phyloP scores from a whole-genome alignment of 2,113 vertebrate species.

The human (Homo sapiens) region DNA sequence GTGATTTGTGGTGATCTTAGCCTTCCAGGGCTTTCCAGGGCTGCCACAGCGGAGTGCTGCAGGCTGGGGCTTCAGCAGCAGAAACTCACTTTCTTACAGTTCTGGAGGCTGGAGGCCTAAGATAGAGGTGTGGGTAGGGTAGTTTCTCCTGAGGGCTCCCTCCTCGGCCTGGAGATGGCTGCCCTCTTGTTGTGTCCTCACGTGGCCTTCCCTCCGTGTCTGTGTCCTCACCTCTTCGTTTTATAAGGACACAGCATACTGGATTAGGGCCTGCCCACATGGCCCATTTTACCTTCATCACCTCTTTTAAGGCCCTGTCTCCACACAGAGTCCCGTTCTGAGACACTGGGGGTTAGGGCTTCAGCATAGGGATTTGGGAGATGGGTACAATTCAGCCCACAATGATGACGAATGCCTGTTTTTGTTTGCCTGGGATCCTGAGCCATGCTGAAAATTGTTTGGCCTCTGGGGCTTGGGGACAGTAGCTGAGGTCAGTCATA shows the following conservation, averaged over 20 bases:
- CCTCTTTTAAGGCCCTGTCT: background rate
- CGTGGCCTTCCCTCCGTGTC: background rate
- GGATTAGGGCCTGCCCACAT: background rate
- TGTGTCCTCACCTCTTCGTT: background rate
- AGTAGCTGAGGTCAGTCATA: background rate
- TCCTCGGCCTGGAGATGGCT: background rate
- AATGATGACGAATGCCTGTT: background rate
- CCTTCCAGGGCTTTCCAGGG: too few relatives aligned
- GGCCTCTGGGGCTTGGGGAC: background rate
- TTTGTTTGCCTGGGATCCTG: background rate
- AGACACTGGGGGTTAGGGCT: background rate
- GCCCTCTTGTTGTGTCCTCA: background rate
- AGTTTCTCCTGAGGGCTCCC: background rate
- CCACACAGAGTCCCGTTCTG: background rate
- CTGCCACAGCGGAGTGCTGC: background rate
- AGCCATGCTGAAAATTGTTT: background rate
- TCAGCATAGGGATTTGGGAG: background rate
- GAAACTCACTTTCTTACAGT: background rate
- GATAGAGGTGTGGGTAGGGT: background rate
- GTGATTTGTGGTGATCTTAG: background rate
- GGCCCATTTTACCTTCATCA: background rate
- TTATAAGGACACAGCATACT: background rate
- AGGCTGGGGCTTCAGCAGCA: background rate
- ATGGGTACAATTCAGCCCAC: background rate
- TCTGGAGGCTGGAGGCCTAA: background rate